Evolutionary conservation across 2,888 invertebrate genomes (phyloP).

Genomic region (Callinectes sapidus): DNA sequence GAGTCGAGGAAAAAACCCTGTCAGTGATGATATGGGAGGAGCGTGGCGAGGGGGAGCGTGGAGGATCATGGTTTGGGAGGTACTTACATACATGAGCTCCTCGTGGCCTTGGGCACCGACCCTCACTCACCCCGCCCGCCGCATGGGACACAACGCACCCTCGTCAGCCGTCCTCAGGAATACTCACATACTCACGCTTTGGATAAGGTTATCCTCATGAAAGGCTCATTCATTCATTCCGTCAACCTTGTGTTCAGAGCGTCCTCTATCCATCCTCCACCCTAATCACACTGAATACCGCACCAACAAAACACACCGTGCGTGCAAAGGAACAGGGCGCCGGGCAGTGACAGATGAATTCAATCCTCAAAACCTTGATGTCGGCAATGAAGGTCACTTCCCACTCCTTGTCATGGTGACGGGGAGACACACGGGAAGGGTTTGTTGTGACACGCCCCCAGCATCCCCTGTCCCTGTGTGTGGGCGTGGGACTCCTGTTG

Average conservation of each 20-base stretch:
- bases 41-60: constrained; percentile 11
- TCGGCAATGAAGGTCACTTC: not conserved
- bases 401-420: not conserved
- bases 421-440: not conserved
- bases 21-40: not conserved
- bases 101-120: constrained; percentile 23
- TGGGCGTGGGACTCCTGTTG: constrained; percentile 4
- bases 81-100: not conserved
- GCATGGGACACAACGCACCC: not conserved
- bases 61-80: not conserved
- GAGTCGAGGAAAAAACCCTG: not conserved
- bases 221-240: not conserved
- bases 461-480: not conserved
- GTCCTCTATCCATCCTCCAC: not conserved
- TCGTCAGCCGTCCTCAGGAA: not conserved
- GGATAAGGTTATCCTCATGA: not conserved
- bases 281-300: not conserved
- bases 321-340: not conserved
- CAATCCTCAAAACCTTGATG: not conserved
- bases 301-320: not conserved
- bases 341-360: not conserved
- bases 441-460: not conserved
- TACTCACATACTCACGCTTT: not conserved
- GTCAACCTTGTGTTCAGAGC: not conserved
- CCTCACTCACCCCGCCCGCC: not conserved